These are phyloP conservation scores for Penaeus chinensis DNA, from an alignment of 1,140 invertebrate species.

Conservation along the genomic window DNA sequence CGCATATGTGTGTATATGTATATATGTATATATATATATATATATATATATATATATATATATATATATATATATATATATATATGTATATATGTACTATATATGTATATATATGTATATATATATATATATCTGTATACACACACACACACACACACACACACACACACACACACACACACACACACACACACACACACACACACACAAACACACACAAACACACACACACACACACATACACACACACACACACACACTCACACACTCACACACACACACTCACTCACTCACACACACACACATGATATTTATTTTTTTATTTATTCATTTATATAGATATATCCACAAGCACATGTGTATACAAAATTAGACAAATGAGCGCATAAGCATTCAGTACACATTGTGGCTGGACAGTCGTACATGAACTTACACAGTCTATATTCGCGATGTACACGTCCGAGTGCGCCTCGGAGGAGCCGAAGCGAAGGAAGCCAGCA, in stretches of 20 bases:
- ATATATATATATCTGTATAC: no score
- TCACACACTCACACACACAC: background rate
- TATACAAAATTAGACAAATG: background rate
- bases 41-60: slow-evolving; percentile 21
- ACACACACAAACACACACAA: no score
- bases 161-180: no score
- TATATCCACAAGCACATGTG: no score
- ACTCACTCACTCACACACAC: background rate
- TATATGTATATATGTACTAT: slow-evolving; percentile 4
- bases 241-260: no score
- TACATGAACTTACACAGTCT: background rate
- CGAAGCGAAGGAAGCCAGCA: no score
- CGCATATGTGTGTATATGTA: background rate
- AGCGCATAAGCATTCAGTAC: background rate
- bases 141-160: no score
- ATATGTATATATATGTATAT: background rate
- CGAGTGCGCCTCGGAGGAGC: no score
- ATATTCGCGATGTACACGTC: background rate
- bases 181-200: no score
- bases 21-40: background rate
- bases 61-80: slow-evolving; percentile 22
- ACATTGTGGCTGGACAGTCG: background rate
- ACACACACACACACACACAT: no score
- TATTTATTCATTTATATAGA: background rate
- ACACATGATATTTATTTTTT: background rate